Evolutionary conservation across 2,113 vertebrate genomes (phyloP).

Genomic region (Amazona vittata): DNA sequence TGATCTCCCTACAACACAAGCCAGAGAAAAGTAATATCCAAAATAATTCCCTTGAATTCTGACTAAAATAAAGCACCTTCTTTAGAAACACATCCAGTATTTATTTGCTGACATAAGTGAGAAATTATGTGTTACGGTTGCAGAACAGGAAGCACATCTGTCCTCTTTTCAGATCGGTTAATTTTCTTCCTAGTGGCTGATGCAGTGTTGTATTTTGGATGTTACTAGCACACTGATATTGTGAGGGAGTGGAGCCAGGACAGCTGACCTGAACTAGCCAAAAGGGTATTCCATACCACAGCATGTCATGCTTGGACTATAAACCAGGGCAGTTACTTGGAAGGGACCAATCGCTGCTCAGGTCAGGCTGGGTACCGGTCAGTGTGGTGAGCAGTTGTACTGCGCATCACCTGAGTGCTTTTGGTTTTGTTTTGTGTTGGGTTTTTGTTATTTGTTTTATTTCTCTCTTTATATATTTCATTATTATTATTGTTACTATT

Average conservation of each 20-base stretch:
- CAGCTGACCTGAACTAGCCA: not conserved
- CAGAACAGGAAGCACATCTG: not conserved
- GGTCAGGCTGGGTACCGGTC: not conserved
- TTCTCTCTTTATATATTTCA: not conserved
- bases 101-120: not conserved
- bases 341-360: not conserved
- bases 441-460: not conserved
- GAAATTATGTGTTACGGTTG: fast-evolving
- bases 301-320: not conserved
- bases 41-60: not conserved
- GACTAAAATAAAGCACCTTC: not conserved
- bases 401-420: not conserved
- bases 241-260: not conserved
- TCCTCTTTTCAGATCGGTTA: not conserved
- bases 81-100: not conserved
- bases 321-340: not conserved
- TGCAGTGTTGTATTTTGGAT: not conserved
- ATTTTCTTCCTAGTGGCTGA: not conserved
- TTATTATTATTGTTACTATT: not conserved
- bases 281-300: not conserved
- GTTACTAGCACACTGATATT: not conserved
- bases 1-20: not conserved
- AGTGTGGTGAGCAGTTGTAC: not conserved
- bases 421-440: not conserved
- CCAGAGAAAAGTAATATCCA: not conserved